phyloP scores from a whole-genome alignment of 2,797 vertebrate genomes.

The Lepilemur septentrionalis region DNA sequence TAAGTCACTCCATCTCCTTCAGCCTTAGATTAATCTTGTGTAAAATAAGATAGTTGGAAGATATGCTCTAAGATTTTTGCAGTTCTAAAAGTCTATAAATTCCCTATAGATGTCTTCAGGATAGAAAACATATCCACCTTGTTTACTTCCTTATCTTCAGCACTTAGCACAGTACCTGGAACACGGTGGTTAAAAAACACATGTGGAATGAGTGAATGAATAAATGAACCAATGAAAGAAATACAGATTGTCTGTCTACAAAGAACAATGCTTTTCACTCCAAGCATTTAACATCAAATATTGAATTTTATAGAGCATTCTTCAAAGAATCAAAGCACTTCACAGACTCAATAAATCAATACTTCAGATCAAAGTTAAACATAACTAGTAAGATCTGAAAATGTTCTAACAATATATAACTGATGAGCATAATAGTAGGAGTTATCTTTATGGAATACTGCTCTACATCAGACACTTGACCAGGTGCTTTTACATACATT shows the following conservation, averaged over 20 bases:
- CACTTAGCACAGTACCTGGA: constrained; percentile 48
- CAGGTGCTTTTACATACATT: background rate
- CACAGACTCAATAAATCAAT: constrained; percentile 15
- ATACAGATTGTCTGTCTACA: background rate
- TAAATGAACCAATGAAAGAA: background rate
- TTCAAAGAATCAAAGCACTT: constrained; percentile 46
- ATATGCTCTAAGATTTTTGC: background rate
- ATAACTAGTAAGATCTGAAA: constrained; percentile 42
- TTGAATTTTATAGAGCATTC: background rate
- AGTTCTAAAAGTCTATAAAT: constrained; percentile 24
- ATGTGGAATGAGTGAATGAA: constrained; percentile 15
- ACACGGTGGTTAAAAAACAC: constrained; percentile 27
- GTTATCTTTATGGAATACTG: background rate
- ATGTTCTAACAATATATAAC: background rate
- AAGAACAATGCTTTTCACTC: constrained; percentile 27
- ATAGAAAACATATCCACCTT: background rate
- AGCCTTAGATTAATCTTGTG: background rate
- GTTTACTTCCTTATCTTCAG: background rate
- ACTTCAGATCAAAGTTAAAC: constrained; percentile 10
- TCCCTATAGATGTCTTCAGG: background rate
- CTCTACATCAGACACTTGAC: background rate
- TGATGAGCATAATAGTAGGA: background rate
- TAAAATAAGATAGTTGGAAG: constrained; percentile 10
- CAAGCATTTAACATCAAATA: constrained; percentile 39
- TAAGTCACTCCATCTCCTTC: background rate